Base-by-base conservation (phyloP, 2,888 invertebrate species). In the Ecdyonurus torrentis region DNA sequence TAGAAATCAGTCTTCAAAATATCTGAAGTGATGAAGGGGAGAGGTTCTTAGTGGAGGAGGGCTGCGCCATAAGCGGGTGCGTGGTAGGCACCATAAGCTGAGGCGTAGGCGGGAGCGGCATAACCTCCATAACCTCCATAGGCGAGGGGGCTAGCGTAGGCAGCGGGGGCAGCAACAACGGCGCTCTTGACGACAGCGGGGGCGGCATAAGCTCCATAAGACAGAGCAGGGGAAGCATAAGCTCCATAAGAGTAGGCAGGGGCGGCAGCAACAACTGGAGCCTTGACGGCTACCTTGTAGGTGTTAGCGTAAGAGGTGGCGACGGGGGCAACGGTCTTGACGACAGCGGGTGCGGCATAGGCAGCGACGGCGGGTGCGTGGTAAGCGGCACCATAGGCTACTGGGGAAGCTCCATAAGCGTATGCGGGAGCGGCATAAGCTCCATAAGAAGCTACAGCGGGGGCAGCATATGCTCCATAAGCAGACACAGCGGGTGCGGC, bases 271-370 rank as follows among this genome's bases (percentile, higher is more conserved):
- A 63, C 67, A 71, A 71, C 63, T 5, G 55, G 55, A 20, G 55
- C 59, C 63, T 59, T 63, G 50, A 59, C 37, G 58, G 75, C 71
- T 71, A 83, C 81, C 75, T 80, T 82, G 75, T 83, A 80, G 67
- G 81, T 79, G 76, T 83, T 83, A 69, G 83, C 80, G 72, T 83
- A 84, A 67, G 83, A 83, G 68, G 83, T 82, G 67, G 83, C 83
- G 23, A 80, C 78, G 55, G 83, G 83, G 1, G 80, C 74, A 50
- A 78, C 78, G 37, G 37, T 37, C 37, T 37, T 37, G 7, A 37
- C 78, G 25, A 79, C 75, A 1, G 72, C 72, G 1, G 74, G 69
- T 53, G 72, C 69, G 10, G 72, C 69, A 24, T 69, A 66, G 18
- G 68, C 67, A 19, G 66, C 67, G 24, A 72, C 68, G 62, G 78